Base-by-base conservation (phyloP, 2,888 invertebrate species). In the Gibbula magus region DNA sequence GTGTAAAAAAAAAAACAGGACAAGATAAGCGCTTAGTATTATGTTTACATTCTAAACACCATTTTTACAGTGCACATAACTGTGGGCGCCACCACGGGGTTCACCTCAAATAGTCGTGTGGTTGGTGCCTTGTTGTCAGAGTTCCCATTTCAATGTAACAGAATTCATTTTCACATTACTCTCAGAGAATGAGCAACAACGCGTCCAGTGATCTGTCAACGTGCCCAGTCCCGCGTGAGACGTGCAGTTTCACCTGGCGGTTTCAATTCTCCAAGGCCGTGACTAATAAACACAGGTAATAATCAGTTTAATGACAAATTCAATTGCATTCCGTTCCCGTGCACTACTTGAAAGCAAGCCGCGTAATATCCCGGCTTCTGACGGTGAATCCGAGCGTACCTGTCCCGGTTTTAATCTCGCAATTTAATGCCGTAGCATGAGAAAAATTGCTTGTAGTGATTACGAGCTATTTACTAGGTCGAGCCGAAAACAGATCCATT, bases 231-330 rank as follows among this genome's bases (percentile, higher is more conserved):
- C 39, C 35, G 70, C 70, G n/a, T 32, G 10, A 39, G 18, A 39
- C 20, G 13, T n/a, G 35, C 18, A 10, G 0, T 13, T 18, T 20
- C 70, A 70, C 35, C 20, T 70, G 70, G 70, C 20, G 20, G 20
- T 70, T 70, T 20, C 18, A 70, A 32, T 35, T 70, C 29, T 70
- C 35, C 35, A 32, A 20, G n/a, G 20, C 70, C 20, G 18, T 70
- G 20, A 20, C 70, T 35, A 35, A 70, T 70, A 35, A 35, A 70
- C 29, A 70, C 29, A 70, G 35, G 35, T 39, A 70, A 70, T 35
- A 70, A 70, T 70, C 10, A 35, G 35, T 70, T 32, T 70, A 70
- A 70, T 70, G 32, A 70, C 70, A 70, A 70, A 70, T 70, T 70
- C 70, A 70, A 70, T 70, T 35, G 20, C 32, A 35, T 70, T 70